phyloP scores from a whole-genome alignment of 2,797 vertebrate genomes.

The Erethizon dorsatum region DNA sequence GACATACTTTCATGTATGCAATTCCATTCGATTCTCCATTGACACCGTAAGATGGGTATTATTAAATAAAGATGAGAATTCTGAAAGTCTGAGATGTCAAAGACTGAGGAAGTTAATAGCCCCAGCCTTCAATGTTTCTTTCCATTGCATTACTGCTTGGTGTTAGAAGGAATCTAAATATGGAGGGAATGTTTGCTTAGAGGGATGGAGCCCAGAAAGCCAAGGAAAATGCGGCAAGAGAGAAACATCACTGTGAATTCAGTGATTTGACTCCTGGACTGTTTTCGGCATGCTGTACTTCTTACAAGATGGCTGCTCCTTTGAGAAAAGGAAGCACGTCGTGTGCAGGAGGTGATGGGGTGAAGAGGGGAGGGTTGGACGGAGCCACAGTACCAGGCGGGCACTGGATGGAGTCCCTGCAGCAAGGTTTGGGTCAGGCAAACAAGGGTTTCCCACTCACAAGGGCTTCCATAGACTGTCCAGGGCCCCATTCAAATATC shows the following conservation, averaged over 20 bases:
- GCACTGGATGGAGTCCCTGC: not conserved
- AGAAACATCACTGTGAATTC: conserved; percentile 70
- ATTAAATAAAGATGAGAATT: conserved; percentile 65
- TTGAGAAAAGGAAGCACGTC: conserved; percentile 59
- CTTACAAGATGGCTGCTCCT: conserved; percentile 72
- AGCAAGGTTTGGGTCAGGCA: not conserved
- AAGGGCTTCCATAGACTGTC: conserved; percentile 30
- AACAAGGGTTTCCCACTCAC: conserved; percentile 39
- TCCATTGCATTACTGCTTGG: conserved; percentile 72
- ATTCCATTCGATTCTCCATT: not conserved
- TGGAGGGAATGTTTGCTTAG: conserved; percentile 81
- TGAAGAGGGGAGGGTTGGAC: not conserved
- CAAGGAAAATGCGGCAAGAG: conserved; percentile 80
- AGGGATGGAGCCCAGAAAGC: conserved; percentile 76
- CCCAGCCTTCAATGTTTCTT: conserved; percentile 72
- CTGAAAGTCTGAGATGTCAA: conserved; percentile 45
- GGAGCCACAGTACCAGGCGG: fast-evolving
- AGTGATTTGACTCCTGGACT: conserved; percentile 66
- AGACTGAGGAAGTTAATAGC: conserved; percentile 67
- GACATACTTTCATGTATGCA: not conserved
- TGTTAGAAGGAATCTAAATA: conserved; percentile 78
- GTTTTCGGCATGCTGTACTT: not conserved
- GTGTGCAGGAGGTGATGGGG: not conserved
- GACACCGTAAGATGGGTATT: not conserved
- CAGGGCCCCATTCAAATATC: conserved; percentile 75